Evolutionary conservation across 2,888 invertebrate species (phyloP).

Genomic region (Pammene aurita): DNA sequence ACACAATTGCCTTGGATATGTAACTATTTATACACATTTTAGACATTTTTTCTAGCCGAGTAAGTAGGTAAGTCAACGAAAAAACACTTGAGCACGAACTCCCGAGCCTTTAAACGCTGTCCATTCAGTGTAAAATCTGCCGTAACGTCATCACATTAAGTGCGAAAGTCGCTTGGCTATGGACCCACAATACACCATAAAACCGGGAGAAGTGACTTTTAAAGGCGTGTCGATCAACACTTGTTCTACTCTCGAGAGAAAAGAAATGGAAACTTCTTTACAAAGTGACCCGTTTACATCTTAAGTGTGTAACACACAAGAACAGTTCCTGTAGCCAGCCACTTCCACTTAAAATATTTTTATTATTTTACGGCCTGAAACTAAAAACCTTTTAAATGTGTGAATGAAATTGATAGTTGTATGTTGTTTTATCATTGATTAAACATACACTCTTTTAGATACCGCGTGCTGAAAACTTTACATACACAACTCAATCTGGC

Average conservation of each 20-base stretch:
- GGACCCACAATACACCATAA: constrained; percentile 1
- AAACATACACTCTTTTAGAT: neutral
- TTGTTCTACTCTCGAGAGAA: constrained; percentile 2
- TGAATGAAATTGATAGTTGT: neutral
- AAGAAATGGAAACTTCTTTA: neutral
- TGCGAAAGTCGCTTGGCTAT: constrained; percentile 1
- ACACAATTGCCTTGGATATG: no score
- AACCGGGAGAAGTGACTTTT: constrained; percentile 25
- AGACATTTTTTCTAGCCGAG: no score
- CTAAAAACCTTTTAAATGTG: neutral
- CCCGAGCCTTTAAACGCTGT: neutral
- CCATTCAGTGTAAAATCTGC: neutral
- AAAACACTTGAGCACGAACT: constrained; percentile 34
- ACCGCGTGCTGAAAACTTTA: neutral
- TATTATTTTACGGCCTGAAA: no score
- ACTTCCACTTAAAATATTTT: constrained; percentile 9
- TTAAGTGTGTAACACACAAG: neutral
- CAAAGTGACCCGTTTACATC: neutral
- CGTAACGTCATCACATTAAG: neutral
- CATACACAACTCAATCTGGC: neutral
- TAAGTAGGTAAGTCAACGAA: neutral
- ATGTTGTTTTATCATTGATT: neutral
- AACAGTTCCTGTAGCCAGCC: constrained; percentile 5
- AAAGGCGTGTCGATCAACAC: constrained; percentile 26
- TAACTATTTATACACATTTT: no score